Evolutionary conservation across 1,140 invertebrate genomes (phyloP).

Genomic region (Hylaeus volcanicus): DNA sequence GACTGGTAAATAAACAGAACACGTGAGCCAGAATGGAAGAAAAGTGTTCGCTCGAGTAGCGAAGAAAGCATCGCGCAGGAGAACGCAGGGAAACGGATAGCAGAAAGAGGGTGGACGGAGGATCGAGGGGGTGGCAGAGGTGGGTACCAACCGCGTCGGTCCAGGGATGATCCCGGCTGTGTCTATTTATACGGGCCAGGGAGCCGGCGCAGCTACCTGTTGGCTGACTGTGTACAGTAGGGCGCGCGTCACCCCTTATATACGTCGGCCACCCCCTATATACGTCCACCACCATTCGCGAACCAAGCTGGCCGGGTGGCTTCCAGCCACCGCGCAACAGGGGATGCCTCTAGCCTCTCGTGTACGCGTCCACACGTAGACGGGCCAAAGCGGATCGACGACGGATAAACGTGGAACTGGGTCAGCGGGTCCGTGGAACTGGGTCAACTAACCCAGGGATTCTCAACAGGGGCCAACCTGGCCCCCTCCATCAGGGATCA

Average conservation of each 20-base stretch:
- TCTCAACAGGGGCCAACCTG: slow-evolving; percentile 36
- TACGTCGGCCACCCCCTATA: neutral
- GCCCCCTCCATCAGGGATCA: too few species aligned
- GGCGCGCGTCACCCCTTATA: slow-evolving; percentile 23
- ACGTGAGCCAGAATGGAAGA: too few species aligned
- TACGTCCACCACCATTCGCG: neutral
- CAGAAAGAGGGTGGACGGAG: neutral
- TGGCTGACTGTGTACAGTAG: slow-evolving; percentile 61
- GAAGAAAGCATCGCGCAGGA: slow-evolving; percentile 8
- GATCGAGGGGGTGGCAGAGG: neutral
- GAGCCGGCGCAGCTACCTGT: slow-evolving; percentile 74
- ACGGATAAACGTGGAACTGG: slow-evolving; percentile 43
- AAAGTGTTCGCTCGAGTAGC: neutral
- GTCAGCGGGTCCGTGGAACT: slow-evolving; percentile 54
- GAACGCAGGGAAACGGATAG: slow-evolving; percentile 19
- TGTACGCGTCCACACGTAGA: slow-evolving; percentile 34
- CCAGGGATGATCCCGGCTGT: slow-evolving; percentile 76
- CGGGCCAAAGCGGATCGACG: slow-evolving; percentile 32
- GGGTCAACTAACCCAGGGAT: slow-evolving; percentile 62
- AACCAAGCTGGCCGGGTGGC: slow-evolving; percentile 7
- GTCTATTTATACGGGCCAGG: slow-evolving; percentile 75
- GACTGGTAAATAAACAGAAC: too few species aligned
- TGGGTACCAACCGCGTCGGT: slow-evolving; percentile 57
- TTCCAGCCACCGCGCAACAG: slow-evolving; percentile 19
- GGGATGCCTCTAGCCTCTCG: slow-evolving; percentile 24